Evolutionary conservation across 2,113 vertebrate species (phyloP).

Genomic region (Eulacestoma nigropectus): DNA sequence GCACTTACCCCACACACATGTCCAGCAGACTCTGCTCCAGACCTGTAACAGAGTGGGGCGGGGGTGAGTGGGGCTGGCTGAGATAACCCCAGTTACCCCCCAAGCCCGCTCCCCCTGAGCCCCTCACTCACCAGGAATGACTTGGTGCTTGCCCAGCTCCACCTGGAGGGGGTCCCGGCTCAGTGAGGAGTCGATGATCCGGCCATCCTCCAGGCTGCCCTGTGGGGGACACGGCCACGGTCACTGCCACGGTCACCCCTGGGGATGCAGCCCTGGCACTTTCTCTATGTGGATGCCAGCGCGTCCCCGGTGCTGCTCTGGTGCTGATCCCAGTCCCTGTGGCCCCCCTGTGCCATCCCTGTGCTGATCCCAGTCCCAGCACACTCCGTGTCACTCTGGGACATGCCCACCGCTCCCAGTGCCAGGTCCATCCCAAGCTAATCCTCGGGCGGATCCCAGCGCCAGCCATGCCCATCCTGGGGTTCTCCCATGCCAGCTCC

Average conservation of each 20-base stretch:
- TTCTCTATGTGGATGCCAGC: accelerated
- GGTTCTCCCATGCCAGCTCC: background rate
- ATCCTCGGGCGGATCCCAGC: background rate
- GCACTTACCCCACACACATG: constrained; percentile 88
- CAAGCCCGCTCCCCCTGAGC: accelerated
- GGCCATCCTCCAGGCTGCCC: constrained; percentile 89
- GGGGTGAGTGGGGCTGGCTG: background rate
- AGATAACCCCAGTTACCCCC: background rate
- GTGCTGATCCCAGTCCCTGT: background rate
- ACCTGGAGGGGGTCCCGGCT: constrained; percentile 88
- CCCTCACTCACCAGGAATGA: constrained; percentile 81
- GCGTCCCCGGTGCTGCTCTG: accelerated
- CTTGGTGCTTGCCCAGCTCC: constrained; percentile 91
- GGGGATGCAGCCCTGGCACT: background rate
- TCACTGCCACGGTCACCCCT: background rate
- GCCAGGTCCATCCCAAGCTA: background rate
- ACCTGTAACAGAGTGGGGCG: constrained; percentile 68
- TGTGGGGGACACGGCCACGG: background rate
- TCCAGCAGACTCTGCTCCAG: constrained; percentile 91
- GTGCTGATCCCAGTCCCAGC: background rate
- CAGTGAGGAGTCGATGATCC: constrained; percentile 87
- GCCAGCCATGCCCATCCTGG: background rate
- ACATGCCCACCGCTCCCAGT: background rate
- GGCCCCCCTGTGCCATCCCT: background rate
- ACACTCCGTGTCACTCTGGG: background rate